phyloP scores from a whole-genome alignment of 2,797 vertebrate genomes.

The Harpagifer antarcticus region DNA sequence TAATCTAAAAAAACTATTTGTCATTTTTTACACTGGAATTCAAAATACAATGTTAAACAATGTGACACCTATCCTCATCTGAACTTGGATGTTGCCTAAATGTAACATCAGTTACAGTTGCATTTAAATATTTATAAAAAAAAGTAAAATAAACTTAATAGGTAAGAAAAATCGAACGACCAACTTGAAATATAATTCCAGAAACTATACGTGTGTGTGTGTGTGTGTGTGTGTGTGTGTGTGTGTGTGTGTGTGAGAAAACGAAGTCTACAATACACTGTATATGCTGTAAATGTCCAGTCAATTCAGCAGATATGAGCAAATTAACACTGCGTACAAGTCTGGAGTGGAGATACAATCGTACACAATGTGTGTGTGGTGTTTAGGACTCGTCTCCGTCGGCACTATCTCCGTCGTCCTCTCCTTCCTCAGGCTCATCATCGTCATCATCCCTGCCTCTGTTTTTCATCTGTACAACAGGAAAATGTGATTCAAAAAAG shows the following conservation, averaged over 20 bases:
- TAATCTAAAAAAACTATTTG: neutral
- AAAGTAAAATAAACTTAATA: neutral
- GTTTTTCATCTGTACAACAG: constrained; percentile 70
- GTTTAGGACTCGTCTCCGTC: constrained; percentile 89
- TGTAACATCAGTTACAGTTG: constrained; percentile 1
- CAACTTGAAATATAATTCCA: constrained; percentile 16
- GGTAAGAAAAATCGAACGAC: neutral
- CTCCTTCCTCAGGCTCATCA: constrained; percentile 89
- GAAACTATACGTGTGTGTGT: neutral
- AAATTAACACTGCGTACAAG: constrained; percentile 31
- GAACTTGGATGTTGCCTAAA: constrained; percentile 1
- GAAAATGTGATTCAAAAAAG: neutral
- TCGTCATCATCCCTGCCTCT: constrained; percentile 79
- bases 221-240: no score
- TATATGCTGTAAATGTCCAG: constrained; percentile 39
- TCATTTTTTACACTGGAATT: neutral
- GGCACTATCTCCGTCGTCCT: constrained; percentile 90
- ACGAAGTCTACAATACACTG: constrained; percentile 39
- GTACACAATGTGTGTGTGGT: constrained; percentile 27
- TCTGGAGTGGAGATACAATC: constrained; percentile 28
- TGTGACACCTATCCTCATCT: neutral
- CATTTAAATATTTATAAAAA: constrained; percentile 5
- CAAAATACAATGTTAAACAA: neutral
- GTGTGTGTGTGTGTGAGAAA: neutral
- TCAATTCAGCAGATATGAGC: constrained; percentile 43